A percentile compares a stretch with the other conserved stretches of the same genome.
These are phyloP conservation scores for Craniophora ligustri DNA, from an alignment of 2,888 invertebrate species.

Conservation along the genomic window DNA sequence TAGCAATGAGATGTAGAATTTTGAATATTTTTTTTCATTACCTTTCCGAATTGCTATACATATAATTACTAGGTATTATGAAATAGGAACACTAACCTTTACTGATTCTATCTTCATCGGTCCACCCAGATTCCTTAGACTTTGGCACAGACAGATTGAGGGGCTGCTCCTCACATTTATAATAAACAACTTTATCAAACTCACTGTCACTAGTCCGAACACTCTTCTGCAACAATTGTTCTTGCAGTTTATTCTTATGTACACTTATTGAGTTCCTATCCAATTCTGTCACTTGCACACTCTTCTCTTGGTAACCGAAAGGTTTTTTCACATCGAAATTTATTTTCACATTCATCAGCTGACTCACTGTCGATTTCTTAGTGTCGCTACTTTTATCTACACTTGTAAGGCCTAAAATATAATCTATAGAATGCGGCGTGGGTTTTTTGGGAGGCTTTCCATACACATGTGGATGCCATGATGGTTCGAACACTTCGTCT, in stretches of 20 bases:
- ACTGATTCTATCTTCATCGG: constrained; percentile 72
- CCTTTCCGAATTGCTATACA: too few species aligned
- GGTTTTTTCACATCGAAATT: constrained; percentile 70
- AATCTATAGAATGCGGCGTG: constrained; percentile 95
- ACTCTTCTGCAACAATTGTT: constrained; percentile 79
- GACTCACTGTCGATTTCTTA: constrained; percentile 69
- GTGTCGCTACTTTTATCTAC: constrained; percentile 53
- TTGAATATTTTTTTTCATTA: too few species aligned
- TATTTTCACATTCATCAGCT: constrained; percentile 77
- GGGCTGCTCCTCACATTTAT: constrained; percentile 86
- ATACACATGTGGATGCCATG: constrained; percentile 97
- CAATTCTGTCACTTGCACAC: constrained; percentile 81
- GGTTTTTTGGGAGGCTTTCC: constrained; percentile 94
- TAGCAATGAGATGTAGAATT: too few species aligned
- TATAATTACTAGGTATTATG: too few species aligned
- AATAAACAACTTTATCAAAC: constrained; percentile 67
- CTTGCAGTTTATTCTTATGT: constrained; percentile 81
- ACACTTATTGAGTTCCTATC: constrained; percentile 73
- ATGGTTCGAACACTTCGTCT: constrained; percentile 68
- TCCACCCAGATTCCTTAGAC: constrained; percentile 77
- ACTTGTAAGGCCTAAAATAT: constrained; percentile 92
- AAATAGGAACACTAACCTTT: constrained; percentile 73
- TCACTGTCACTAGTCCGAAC: constrained; percentile 80
- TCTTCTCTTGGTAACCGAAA: constrained; percentile 61
- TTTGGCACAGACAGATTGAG: constrained; percentile 89